Evolutionary conservation across 2,113 vertebrate species (phyloP), one percentile per base, ranked within the genome.

Genomic region (Podarcis raffonei): DNA sequence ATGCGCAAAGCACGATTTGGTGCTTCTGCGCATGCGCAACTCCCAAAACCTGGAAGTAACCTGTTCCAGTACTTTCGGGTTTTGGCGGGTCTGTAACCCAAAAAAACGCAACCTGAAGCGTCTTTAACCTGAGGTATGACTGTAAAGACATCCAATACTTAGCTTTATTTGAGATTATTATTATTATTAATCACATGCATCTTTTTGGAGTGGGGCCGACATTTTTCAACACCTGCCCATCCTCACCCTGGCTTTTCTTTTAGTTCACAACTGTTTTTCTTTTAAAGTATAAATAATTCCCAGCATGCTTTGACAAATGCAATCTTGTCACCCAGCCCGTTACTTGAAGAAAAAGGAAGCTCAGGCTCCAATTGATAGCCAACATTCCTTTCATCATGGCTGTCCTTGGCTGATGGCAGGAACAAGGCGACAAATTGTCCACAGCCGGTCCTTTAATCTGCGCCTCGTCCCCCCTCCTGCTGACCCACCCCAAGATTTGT

Each of bases 401-500:
- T 83, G 62, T 84, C 75, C 59, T 88, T 88, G 57, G 80, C 5
- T 76, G 48, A 81, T 81, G 90, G 16, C 72, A 90, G 12, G 20
- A 81, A 81, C 81, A 5, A 76, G 84, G 65, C 65, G 86, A 82
- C n/a, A 84, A 57, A 42, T 53, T 84, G 13, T 37, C 66, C 9
- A 13, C 81, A 0, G 3, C n/a, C 42, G 11, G 69, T 86, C 32
- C 72, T 80, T 94, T 65, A 35, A 37, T 83, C 59, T 5, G 81
- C 79, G 23, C 25, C 86, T 77, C 4, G 66, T 78, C 15, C 30
- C 32, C 48, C 9, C 11, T 53, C 48, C 9, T 53, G 11, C 48
- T 11, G 48, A 62, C 25, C 75, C 68, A 83, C 0, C 39, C 53
- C 59, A 65, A 32, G 66, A 20, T 39, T 42, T 86, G 30, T 89